Conservation (phyloP, 2,797 vertebrate species). For the Hyperoplus lanceolatus region DNA sequence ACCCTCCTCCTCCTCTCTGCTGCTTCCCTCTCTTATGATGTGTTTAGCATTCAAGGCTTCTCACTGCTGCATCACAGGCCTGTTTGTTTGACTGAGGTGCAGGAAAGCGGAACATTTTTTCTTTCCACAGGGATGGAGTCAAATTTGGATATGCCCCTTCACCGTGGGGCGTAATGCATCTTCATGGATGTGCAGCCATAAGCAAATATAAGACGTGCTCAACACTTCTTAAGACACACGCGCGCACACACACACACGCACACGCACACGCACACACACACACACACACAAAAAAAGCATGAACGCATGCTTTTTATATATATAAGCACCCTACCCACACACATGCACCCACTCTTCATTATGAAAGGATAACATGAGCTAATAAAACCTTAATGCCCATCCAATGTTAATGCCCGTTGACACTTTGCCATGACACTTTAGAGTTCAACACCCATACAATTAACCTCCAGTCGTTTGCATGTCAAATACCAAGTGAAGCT, state of each 20-base stretch:
- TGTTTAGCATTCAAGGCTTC: constrained; percentile 83
- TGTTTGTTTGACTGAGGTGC: constrained; percentile 75
- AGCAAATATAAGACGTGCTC: constrained; percentile 13
- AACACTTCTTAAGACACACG: constrained; percentile 3
- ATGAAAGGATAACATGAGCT: constrained; percentile 37
- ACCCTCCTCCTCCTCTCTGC: constrained; percentile 21
- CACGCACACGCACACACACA: too few relatives aligned
- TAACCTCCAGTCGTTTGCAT: constrained; percentile 57
- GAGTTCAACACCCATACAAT: constrained; percentile 61
- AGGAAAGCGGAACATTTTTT: constrained; percentile 47
- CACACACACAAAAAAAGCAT: background rate
- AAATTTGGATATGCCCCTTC: constrained; percentile 55
- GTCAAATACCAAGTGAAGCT: constrained; percentile 50
- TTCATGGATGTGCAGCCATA: constrained; percentile 23
- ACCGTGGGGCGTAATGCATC: constrained; percentile 30
- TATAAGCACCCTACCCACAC: background rate
- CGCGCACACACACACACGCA: too few relatives aligned
- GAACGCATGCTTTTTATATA: background rate
- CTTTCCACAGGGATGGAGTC: constrained; percentile 51
- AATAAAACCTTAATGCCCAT: constrained; percentile 52
- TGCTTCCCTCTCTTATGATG: constrained; percentile 65
- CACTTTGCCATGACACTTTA: constrained; percentile 54
- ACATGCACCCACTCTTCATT: constrained; percentile 31
- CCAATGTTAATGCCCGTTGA: constrained; percentile 41
- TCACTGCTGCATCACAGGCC: constrained; percentile 79